Evolutionary conservation across 1,140 invertebrate species (phyloP).

Genomic region (Zaprionus africanus): DNA sequence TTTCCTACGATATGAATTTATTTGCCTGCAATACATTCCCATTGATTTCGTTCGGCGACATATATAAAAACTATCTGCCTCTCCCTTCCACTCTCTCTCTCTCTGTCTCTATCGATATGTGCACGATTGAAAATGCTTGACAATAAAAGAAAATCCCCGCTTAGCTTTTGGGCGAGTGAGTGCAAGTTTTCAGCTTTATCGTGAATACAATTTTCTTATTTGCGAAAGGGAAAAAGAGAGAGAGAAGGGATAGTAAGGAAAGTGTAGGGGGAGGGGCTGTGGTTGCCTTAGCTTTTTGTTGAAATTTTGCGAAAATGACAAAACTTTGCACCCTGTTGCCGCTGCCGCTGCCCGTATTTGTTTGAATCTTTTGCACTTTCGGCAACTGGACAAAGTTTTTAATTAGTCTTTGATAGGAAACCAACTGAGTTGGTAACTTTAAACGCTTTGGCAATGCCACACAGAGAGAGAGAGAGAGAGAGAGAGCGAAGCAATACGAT

Average conservation of each 20-base stretch:
- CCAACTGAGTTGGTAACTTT: slow-evolving; percentile 58
- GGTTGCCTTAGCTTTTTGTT: slow-evolving; percentile 70
- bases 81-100: too few relatives aligned
- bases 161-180: slow-evolving; percentile 20
- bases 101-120: background rate
- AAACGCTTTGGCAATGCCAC: slow-evolving; percentile 50
- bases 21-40: slow-evolving; percentile 2
- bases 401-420: slow-evolving; percentile 82
- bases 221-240: background rate
- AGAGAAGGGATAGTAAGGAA: background rate
- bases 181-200: slow-evolving; percentile 61
- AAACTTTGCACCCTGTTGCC: slow-evolving; percentile 68
- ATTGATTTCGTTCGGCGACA: slow-evolving; percentile 7
- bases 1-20: slow-evolving; percentile 8
- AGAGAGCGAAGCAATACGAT: background rate
- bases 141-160: slow-evolving; percentile 10
- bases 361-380: slow-evolving; percentile 58
- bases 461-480: background rate
- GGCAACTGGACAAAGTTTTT: slow-evolving; percentile 76
- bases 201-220: slow-evolving; percentile 57
- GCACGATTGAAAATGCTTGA: background rate
- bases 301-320: slow-evolving; percentile 76
- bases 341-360: slow-evolving; percentile 13
- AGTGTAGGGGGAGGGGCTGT: slow-evolving; percentile 27
- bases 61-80: background rate